Evolutionary conservation across 2,113 vertebrate species (phyloP), one percentile per base, ranked within the genome.

Genomic region (Dasyornis broadbenti): DNA sequence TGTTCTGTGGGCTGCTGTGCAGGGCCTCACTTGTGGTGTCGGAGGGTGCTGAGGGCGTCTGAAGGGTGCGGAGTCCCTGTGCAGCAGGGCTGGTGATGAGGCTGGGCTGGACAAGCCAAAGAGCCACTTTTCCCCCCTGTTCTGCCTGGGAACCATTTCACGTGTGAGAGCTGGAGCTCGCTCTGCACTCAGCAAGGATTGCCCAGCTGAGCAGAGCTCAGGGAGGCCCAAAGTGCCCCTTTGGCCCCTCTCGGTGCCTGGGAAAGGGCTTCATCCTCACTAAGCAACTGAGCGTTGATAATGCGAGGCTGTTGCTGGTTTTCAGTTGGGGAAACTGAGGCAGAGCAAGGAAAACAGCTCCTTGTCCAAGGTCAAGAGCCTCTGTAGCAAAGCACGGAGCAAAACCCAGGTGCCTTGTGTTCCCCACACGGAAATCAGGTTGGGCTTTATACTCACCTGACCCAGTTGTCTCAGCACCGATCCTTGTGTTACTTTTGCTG

Each of bases 191-290:
- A 15, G 0, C 4, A 6, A 28, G 59, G 35, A 45, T 28, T 80
- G n/a, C 37, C 33, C 2, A 10, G 40, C 80, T 42, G 40, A 54
- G 81, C 37, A 39, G 37, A 1, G 12, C 39, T 66, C 61, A 33
- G 40, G 30, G 26, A 6, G 12, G 2, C 42, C 53, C 68, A 27
- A 17, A 17, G 4, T 4, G 9, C 28, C 37, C 49, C 59, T 39
- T 21, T 2, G 18, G 18, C 39, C 26, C 59, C n/a, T 22, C 47
- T 50, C 0, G 0, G 20, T 24, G 50, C n/a, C 39, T 10, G 0
- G 7, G 39, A 21, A 60, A 26, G 33, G 56, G 17, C 15, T 72
- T 49, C n/a, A 2, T 27, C 7, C 0, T 18, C 66, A 3, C 3
- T 37, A 18, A 71, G 24, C 15, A 16, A 9, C 6, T 21, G 28